Base-by-base conservation (phyloP, 2,888 invertebrate species). In the Eupithecia subfuscata region DNA sequence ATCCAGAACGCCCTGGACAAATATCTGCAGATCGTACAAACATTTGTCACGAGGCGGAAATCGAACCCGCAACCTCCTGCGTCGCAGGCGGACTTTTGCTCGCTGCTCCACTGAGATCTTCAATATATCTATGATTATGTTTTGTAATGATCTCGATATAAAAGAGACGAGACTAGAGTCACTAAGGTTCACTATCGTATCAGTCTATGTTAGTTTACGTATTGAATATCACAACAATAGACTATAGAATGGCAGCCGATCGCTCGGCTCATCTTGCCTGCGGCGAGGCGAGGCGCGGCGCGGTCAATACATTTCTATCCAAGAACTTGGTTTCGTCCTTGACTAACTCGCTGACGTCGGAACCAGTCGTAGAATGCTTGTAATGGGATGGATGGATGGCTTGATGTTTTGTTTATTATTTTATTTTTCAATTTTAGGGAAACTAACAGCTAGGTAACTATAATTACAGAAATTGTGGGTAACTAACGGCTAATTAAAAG, bases 211-310 rank as follows among this genome's bases (percentile, higher is more conserved):
- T 63, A n/a, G 18, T 30, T 3, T 34, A 64, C 16, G 6, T 30
- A 30, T 16, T 30, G 7, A 43, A 60, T 25, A 56, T 25, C 25
- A 69, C 22, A 34, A 75, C 75, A 75, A 71, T 75, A 77, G 76
- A 37, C 67, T 40, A 70, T 75, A 37, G n/a, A 43, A 60, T 56
- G 68, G n/a, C 56, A 71, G 48, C 25, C 52, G 48, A 75, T 71
- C 45, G 63, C 22, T n/a, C 43, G 43, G 48, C 45, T 75, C 71
- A 52, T 68, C 74, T 75, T 68, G 63, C 60, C 63, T 43, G 60
- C 25, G 16, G 34, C 70, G 45, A 63, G n/a, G 30, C 30, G 30
- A 30, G 30, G 30, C 30, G 30, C 30, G 37, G 22, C 60, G 60
- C 45, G 71, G 71, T 68, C 63, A 63, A 71, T 60, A 70, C 63